These are phyloP conservation scores for Microchirus variegatus DNA, from an alignment of 2,797 vertebrate genomes.

Conservation along the genomic window DNA sequence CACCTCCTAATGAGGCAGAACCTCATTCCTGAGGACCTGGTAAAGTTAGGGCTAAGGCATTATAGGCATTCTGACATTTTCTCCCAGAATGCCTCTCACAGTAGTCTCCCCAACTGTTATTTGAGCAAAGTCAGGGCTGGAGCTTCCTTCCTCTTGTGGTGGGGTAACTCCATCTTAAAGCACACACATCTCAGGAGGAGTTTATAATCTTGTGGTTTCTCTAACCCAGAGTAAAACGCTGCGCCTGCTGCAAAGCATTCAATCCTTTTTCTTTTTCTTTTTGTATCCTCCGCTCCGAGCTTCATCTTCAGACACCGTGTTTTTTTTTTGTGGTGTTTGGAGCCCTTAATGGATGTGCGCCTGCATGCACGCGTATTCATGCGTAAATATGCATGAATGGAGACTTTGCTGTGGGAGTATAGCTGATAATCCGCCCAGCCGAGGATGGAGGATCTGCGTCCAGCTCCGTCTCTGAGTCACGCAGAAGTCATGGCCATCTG, in stretches of 20 bases:
- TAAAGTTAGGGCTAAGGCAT: too few species aligned
- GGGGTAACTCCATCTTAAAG: conserved; percentile 35
- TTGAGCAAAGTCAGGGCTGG: conserved; percentile 38
- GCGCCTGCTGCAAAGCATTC: conserved; percentile 31
- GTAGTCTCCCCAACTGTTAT: conserved; percentile 36
- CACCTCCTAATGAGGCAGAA: too few species aligned
- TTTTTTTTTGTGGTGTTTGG: neutral
- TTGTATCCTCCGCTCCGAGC: conserved; percentile 8
- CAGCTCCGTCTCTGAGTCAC: conserved; percentile 35
- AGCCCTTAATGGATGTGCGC: neutral
- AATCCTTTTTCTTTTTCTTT: conserved; percentile 7
- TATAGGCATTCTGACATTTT: conserved; percentile 35
- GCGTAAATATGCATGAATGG: conserved; percentile 5
- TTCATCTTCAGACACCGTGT: conserved; percentile 8
- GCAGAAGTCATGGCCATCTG: conserved; percentile 48
- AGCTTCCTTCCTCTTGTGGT: conserved; percentile 56
- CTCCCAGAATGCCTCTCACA: conserved; percentile 13
- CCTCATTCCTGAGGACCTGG: too few species aligned
- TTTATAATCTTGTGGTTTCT: conserved; percentile 55
- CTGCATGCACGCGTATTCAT: conserved; percentile 3
- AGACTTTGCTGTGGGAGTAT: conserved; percentile 28
- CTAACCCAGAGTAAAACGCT: conserved; percentile 42
- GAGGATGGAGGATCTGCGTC: conserved; percentile 30
- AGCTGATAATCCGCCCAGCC: conserved; percentile 38
- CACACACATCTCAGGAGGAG: conserved; percentile 24